phyloP scores from a whole-genome alignment of 2,888 invertebrate genomes.

The Holacanthella duospinosa region DNA sequence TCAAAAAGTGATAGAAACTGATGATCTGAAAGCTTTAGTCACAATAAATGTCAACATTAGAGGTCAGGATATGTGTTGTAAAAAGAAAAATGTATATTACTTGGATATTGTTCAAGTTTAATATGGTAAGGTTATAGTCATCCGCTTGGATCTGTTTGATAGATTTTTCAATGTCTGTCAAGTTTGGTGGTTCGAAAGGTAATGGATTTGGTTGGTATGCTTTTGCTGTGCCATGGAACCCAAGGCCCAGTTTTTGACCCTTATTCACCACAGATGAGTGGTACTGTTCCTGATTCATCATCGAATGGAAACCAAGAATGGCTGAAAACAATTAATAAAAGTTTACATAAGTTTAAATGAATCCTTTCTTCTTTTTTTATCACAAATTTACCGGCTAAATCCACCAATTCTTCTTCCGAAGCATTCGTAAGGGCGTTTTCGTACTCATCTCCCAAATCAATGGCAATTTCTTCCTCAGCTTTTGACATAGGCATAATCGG shows the following conservation, averaged over 20 bases:
- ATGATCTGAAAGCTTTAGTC: conserved; percentile 83
- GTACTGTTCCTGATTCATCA: conserved; percentile 96
- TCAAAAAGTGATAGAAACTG: conserved; percentile 81
- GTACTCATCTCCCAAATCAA: conserved; percentile 88
- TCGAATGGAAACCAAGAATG: conserved; percentile 97
- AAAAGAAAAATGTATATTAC: too few species aligned
- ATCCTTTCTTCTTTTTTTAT: neutral
- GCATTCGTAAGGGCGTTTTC: conserved; percentile 79
- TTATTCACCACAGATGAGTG: conserved; percentile 79
- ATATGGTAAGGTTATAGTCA: conserved; percentile 71
- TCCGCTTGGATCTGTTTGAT: conserved; percentile 82
- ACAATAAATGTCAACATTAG: conserved; percentile 10
- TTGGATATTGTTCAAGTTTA: conserved; percentile 99
- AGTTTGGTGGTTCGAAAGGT: conserved; percentile 92
- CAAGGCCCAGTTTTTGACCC: conserved; percentile 60
- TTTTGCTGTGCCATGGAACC: conserved; percentile 92
- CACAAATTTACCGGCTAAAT: conserved; percentile 66
- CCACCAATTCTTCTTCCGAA: conserved; percentile 93
- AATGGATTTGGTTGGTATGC: conserved; percentile 80
- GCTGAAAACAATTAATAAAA: conserved; percentile 48
- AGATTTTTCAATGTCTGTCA: conserved; percentile 87
- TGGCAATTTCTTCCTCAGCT: conserved; percentile 81
- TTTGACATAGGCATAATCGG: conserved; percentile 57
- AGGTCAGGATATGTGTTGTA: neutral
- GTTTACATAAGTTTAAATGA: too few species aligned